phyloP scores from a whole-genome alignment of 2,888 invertebrate species.

The Xestia c-nigrum region DNA sequence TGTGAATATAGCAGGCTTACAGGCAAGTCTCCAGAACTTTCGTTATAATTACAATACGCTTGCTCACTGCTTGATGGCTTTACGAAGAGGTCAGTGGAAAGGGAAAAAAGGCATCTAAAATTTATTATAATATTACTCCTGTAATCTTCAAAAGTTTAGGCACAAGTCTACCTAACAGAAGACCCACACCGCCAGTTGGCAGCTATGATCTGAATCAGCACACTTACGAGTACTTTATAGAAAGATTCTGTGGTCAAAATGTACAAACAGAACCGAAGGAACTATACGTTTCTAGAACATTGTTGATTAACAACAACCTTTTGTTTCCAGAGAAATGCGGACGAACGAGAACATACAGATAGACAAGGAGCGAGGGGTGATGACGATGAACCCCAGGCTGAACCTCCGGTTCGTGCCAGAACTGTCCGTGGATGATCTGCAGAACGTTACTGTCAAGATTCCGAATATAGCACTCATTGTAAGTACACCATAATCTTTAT shows the following conservation, averaged over 20 bases:
- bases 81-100: neutral
- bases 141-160: neutral
- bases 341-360: conserved; percentile 92
- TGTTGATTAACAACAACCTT: neutral
- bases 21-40: neutral
- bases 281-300: neutral
- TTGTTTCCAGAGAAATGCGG: conserved; percentile 91
- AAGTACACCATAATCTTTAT: conserved; percentile 26
- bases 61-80: no score
- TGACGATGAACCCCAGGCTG: conserved; percentile 92
- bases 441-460: conserved; percentile 88
- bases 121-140: neutral
- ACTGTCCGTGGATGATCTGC: conserved; percentile 92
- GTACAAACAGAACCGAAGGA: neutral
- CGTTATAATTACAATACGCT: neutral
- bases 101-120: neutral
- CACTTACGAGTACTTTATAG: no score
- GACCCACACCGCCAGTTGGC: neutral
- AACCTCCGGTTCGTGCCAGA: conserved; percentile 91
- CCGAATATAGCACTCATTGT: conserved; percentile 53
- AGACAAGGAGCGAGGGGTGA: conserved; percentile 91
- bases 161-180: neutral
- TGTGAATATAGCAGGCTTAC: neutral
- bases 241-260: no score
- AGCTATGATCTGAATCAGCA: neutral